Base-by-base conservation (phyloP, 2,888 invertebrate species). In the Drosophila antonietae region DNA sequence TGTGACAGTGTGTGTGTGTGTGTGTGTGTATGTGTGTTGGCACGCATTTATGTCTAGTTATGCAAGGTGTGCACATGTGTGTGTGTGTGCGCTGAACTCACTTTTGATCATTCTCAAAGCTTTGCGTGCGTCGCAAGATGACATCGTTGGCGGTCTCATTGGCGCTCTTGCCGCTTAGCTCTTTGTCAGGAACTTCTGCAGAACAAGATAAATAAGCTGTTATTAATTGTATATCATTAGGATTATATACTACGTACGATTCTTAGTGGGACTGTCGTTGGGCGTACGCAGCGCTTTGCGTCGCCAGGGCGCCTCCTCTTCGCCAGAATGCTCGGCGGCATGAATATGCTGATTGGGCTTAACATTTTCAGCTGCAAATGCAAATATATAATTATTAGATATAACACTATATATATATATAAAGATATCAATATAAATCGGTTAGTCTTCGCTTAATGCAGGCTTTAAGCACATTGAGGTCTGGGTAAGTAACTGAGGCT, bases 51-150 rank as follows among this genome's bases (percentile, higher is more conserved):
- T 82, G 80, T 81, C 85, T 73, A 58, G 44, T 64, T 62, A 44
- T 14, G 35, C 52, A 57, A 72, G n/a, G 28, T 62, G 51, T 66
- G 18, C 52, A 41, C 57, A 35, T 55, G 66, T 59, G 52, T 23
- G 23, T 23, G 4, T 53, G 56, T 69, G 59, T 65, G 60, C 59
- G 41, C 55, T 62, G 31, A 69, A 96, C 96, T 95, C 94, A 97
- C 97, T 96, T 96, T 93, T 96, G 96, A 92, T 97, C 97, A 90
- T 96, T 96, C 93, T 97, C 97, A 92, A 97, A 97, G 93, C 97
- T 97, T 92, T 97, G 96, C 52, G 97, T 96, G 92, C 97, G 95
- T 92, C 97, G 94, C 72, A 97, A 93, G 78, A 96, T 95, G 75
- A 96, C 95, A 92, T 96, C 96, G 75, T 90, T 86, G 78, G 89